Evolutionary conservation across 2,888 invertebrate species (phyloP).

Genomic region (Cosmopolites sordidus): DNA sequence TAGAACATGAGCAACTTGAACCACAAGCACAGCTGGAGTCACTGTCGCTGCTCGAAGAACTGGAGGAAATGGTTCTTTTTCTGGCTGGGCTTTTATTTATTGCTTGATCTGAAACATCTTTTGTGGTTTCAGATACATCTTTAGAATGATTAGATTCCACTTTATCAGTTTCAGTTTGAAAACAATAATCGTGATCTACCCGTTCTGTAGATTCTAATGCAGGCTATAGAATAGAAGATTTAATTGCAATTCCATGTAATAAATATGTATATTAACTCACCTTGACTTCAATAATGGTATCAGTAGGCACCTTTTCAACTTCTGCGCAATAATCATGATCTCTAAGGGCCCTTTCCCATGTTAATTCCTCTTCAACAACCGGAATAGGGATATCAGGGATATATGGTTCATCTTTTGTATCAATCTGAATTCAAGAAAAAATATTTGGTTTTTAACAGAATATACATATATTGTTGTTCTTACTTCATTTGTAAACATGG

Average conservation of each 20-base stretch:
- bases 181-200: conserved; percentile 49
- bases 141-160: not conserved
- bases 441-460: not conserved
- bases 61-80: conserved; percentile 57
- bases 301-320: conserved; percentile 33
- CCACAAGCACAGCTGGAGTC: conserved; percentile 75
- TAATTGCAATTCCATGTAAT: not conserved
- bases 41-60: conserved; percentile 73
- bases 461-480: too few relatives aligned
- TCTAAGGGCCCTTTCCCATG: conserved; percentile 43
- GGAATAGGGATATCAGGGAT: conserved; percentile 24
- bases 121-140: conserved; percentile 17
- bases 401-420: conserved; percentile 19
- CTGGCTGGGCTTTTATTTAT: conserved; percentile 25
- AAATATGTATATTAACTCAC: conserved; percentile 3
- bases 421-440: conserved; percentile 5
- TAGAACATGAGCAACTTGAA: conserved; percentile 73
- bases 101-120: conserved; percentile 13
- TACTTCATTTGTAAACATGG: conserved; percentile 31
- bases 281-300: conserved; percentile 41
- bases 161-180: conserved; percentile 26
- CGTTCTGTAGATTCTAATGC: conserved; percentile 42
- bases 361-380: conserved; percentile 28
- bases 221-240: conserved; percentile 33
- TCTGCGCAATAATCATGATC: conserved; percentile 74